Evolutionary conservation across 2,797 vertebrate species (phyloP).

Genomic region (Microctenopoma steveboyesi): DNA sequence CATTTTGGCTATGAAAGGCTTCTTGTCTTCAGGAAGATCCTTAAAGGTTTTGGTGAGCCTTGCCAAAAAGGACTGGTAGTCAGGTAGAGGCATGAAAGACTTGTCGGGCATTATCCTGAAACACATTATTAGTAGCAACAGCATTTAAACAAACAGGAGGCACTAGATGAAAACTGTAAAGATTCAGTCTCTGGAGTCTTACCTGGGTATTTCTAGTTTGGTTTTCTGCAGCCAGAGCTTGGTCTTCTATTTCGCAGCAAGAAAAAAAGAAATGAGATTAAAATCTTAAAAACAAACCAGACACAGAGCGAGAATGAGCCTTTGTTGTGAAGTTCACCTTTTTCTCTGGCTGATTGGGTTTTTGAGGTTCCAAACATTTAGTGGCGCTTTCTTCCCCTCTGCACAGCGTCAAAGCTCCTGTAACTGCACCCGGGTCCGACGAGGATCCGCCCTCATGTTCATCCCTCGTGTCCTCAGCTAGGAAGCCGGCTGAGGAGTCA

Average conservation of each 20-base stretch:
- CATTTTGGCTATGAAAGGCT: slow-evolving; percentile 56
- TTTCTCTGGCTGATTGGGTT: neutral
- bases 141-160: neutral
- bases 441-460: neutral
- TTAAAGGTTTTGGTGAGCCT: slow-evolving; percentile 49
- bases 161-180: neutral
- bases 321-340: slow-evolving; percentile 32
- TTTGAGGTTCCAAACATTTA: neutral
- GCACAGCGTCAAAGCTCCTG: neutral
- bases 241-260: slow-evolving; percentile 12
- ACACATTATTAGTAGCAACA: neutral
- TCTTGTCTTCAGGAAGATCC: slow-evolving; percentile 45
- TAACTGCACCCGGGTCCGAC: neutral
- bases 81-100: neutral
- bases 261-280: neutral
- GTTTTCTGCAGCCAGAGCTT: slow-evolving; percentile 48
- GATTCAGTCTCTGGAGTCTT: slow-evolving; percentile 21
- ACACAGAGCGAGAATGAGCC: neutral
- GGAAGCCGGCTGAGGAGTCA: neutral
- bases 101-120: slow-evolving; percentile 42
- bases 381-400: neutral
- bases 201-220: slow-evolving; percentile 60
- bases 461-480: neutral
- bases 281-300: slow-evolving; percentile 4
- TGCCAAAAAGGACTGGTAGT: slow-evolving; percentile 24